A percentile compares a stretch with the other conserved stretches of the same genome.
These are phyloP conservation scores for Xylota segnis DNA, from an alignment of 2,888 invertebrate species.

Conservation along the genomic window DNA sequence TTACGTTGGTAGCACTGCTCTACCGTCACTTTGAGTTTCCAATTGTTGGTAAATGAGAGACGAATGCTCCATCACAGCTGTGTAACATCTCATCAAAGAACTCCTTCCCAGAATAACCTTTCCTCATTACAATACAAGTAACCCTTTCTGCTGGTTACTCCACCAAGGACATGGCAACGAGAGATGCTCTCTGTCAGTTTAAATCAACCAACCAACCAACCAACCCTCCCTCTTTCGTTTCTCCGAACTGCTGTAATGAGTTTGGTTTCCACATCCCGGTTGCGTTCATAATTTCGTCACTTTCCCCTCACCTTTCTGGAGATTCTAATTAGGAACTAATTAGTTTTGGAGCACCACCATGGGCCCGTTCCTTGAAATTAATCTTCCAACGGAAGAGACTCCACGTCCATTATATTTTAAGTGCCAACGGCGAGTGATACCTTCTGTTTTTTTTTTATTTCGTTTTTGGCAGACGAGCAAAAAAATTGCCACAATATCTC, in stretches of 20 bases:
- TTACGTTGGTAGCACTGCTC: no score
- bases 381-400: not conserved
- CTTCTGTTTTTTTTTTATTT: not conserved
- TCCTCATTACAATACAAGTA: no score
- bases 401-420: not conserved
- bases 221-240: not conserved
- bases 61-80: not conserved
- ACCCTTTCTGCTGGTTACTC: not conserved
- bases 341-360: slow-evolving; percentile 12
- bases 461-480: no score
- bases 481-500: slow-evolving; percentile 5
- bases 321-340: slow-evolving; percentile 26
- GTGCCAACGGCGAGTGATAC: not conserved
- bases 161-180: no score
- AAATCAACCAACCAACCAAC: not conserved
- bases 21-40: not conserved
- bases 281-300: not conserved
- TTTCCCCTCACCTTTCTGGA: slow-evolving; percentile 6
- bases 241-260: not conserved
- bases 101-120: not conserved
- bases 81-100: slow-evolving; percentile 6
- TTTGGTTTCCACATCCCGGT: not conserved
- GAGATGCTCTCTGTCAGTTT: slow-evolving; percentile 1
- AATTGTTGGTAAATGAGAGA: not conserved
- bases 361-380: not conserved